phyloP scores from a whole-genome alignment of 1,140 invertebrate species.

The Hypothenemus hampei region DNA sequence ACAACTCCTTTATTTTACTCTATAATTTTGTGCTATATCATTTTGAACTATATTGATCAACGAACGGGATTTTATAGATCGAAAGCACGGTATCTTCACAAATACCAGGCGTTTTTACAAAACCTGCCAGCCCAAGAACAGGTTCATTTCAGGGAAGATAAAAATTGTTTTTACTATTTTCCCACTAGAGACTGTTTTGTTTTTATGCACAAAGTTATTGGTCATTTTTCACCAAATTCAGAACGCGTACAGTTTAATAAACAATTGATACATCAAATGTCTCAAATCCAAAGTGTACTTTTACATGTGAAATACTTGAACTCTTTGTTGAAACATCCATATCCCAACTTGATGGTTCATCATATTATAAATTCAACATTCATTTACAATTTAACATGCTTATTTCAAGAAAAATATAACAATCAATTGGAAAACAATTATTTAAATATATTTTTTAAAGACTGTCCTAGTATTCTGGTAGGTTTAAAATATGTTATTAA shows the following conservation, averaged over 20 bases:
- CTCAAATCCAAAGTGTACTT: slow-evolving; percentile 68
- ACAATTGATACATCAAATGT: slow-evolving; percentile 59
- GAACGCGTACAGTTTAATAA: slow-evolving; percentile 57
- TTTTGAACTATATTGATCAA: slow-evolving; percentile 57
- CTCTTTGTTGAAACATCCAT: slow-evolving; percentile 54
- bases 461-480: slow-evolving; percentile 15
- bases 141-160: slow-evolving; percentile 13
- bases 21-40: slow-evolving; percentile 56
- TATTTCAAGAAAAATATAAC: slow-evolving; percentile 28
- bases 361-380: slow-evolving; percentile 66
- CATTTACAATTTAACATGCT: slow-evolving; percentile 59
- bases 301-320: slow-evolving; percentile 60
- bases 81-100: slow-evolving; percentile 28
- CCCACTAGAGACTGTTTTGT: slow-evolving; percentile 50
- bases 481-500: slow-evolving; percentile 16
- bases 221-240: slow-evolving; percentile 58
- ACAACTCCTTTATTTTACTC: slow-evolving; percentile 55
- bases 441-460: slow-evolving; percentile 19
- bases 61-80: slow-evolving; percentile 53
- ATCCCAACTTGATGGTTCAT: slow-evolving; percentile 50
- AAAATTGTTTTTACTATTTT: slow-evolving; percentile 45
- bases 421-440: slow-evolving; percentile 16
- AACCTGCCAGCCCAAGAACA: slow-evolving; percentile 37
- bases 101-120: slow-evolving; percentile 25
- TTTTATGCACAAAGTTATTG: slow-evolving; percentile 54